Percentiles rank a stretch among this genome's conserved stretches.
phyloP scores from a whole-genome alignment of 2,888 invertebrate species.

The Mermis nigrescens region DNA sequence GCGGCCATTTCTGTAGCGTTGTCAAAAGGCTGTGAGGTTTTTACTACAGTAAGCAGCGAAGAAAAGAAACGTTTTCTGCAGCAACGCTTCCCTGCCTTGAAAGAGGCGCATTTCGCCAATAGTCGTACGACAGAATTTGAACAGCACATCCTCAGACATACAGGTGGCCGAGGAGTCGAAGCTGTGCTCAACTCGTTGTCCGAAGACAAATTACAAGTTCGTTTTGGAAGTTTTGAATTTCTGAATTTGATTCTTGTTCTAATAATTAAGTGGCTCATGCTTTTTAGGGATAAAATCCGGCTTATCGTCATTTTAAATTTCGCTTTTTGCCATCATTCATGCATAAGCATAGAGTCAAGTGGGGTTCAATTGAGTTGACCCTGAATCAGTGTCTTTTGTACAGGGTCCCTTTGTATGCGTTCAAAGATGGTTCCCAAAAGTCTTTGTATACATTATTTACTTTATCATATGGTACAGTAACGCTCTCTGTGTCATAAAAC shows the following conservation, averaged over 20 bases:
- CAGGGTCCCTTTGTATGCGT: too few species aligned
- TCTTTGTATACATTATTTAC: too few species aligned
- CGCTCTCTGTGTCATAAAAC: too few species aligned
- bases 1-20: slow-evolving; percentile 83
- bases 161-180: slow-evolving; percentile 71
- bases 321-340: too few species aligned
- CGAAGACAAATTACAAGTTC: slow-evolving; percentile 57
- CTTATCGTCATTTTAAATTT: too few species aligned
- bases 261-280: neutral
- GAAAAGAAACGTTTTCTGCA: slow-evolving; percentile 50
- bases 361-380: too few species aligned
- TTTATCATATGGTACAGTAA: too few species aligned
- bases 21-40: slow-evolving; percentile 66
- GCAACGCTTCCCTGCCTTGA: slow-evolving; percentile 55
- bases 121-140: slow-evolving; percentile 74
- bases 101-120: slow-evolving; percentile 60
- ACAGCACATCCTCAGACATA: slow-evolving; percentile 53
- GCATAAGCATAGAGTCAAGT: too few species aligned
- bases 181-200: slow-evolving; percentile 81
- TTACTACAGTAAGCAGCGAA: slow-evolving; percentile 56
- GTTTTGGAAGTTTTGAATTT: slow-evolving; percentile 1
- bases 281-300: too few species aligned
- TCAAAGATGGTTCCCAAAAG: too few species aligned
- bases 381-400: too few species aligned
- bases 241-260: neutral